phyloP scores from a whole-genome alignment of 2,797 vertebrate species.

The Squalus acanthias region DNA sequence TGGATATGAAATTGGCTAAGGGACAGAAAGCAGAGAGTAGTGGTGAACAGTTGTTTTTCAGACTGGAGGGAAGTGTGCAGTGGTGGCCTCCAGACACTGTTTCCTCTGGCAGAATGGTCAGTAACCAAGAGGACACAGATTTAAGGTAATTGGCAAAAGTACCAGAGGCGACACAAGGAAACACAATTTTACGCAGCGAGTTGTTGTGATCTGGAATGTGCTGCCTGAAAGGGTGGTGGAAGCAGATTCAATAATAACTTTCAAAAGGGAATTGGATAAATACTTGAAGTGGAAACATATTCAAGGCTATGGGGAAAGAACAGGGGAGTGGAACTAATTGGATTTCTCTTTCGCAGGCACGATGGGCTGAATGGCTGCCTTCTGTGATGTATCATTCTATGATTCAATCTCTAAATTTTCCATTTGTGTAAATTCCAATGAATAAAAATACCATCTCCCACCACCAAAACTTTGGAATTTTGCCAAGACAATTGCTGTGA shows the following conservation, averaged over 20 bases:
- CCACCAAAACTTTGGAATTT: background rate
- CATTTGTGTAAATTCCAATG: background rate
- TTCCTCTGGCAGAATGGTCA: too few species aligned
- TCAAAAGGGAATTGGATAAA: background rate
- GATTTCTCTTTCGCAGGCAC: background rate
- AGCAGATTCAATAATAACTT: background rate
- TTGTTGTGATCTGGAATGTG: too few species aligned
- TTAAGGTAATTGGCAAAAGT: too few species aligned
- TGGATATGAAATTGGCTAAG: too few species aligned
- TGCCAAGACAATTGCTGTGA: background rate
- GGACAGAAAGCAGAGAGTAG: too few species aligned
- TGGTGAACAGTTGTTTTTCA: too few species aligned
- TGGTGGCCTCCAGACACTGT: too few species aligned
- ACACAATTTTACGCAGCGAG: too few species aligned
- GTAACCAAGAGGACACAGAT: too few species aligned
- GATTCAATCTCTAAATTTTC: background rate
- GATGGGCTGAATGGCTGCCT: background rate
- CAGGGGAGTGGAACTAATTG: background rate
- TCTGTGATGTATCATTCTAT: background rate
- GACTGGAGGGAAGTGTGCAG: too few species aligned
- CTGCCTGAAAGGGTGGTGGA: too few species aligned
- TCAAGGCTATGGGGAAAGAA: background rate
- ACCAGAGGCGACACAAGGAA: too few species aligned
- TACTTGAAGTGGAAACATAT: background rate
- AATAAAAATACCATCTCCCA: background rate